phyloP scores from a whole-genome alignment of 2,113 vertebrate genomes.

The Zonotrichia leucophrys region DNA sequence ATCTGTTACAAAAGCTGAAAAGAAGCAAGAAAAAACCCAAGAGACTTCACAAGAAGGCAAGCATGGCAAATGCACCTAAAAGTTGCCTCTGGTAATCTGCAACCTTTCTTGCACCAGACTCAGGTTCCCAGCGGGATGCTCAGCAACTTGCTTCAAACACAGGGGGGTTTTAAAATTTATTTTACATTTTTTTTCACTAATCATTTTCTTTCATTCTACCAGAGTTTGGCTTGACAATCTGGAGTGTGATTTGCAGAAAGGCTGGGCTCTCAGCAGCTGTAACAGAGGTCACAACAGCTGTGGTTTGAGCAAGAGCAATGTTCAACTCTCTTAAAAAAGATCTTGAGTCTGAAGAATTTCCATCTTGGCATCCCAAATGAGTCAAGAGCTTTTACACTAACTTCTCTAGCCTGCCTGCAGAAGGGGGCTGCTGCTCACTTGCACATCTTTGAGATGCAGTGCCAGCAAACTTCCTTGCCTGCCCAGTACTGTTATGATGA shows the following conservation, averaged over 20 bases:
- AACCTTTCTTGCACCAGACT: background rate
- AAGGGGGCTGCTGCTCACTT: background rate
- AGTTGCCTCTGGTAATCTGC: background rate
- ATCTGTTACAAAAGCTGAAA: background rate
- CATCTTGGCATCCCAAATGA: background rate
- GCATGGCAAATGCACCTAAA: background rate
- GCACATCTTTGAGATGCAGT: background rate
- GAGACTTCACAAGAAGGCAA: background rate
- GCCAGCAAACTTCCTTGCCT: background rate
- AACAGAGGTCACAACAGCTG: background rate
- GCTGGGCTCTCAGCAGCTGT: background rate
- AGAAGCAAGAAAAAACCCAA: background rate
- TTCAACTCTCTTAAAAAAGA: background rate
- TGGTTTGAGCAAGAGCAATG: background rate
- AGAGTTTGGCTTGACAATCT: background rate
- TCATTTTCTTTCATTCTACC: background rate
- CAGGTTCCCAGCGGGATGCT: background rate
- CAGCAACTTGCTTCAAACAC: background rate
- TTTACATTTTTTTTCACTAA: background rate
- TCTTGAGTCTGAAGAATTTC: background rate
- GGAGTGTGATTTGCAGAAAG: background rate
- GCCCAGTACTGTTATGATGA: background rate
- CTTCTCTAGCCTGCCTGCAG: background rate
- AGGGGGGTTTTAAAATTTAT: background rate
- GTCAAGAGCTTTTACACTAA: background rate